A percentile compares a stretch with the other conserved stretches of the same genome.
Evolutionary conservation across 2,888 invertebrate species (phyloP).

Genomic region (Drosophila limbata): DNA sequence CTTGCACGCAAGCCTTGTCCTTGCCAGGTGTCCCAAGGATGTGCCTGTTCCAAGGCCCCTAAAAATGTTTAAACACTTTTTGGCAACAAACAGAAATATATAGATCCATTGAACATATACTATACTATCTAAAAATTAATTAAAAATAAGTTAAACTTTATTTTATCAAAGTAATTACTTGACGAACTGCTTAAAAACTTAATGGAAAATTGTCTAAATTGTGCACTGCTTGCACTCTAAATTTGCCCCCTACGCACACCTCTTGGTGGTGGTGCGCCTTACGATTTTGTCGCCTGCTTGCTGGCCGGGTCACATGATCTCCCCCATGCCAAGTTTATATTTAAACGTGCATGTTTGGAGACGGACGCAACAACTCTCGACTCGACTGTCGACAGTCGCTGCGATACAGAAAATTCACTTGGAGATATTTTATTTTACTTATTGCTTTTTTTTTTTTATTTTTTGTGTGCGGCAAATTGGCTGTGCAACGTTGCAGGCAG

Average conservation of each 20-base stretch:
- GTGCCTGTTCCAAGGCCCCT: neutral
- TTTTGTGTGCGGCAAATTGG: conserved; percentile 62
- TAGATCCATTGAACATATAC: too few relatives aligned
- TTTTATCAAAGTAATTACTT: neutral
- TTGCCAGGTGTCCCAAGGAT: conserved; percentile 63
- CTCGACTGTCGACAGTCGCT: conserved; percentile 29
- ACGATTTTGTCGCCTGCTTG: conserved; percentile 8
- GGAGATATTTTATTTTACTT: conserved; percentile 37
- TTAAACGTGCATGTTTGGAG: conserved; percentile 65
- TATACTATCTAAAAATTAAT: neutral
- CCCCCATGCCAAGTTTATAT: conserved; percentile 79
- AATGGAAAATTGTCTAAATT: conserved; percentile 8
- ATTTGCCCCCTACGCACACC: neutral
- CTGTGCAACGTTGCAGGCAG: conserved; percentile 57
- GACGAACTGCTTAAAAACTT: neutral
- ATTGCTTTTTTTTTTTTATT: conserved; percentile 14
- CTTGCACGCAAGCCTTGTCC: conserved; percentile 61
- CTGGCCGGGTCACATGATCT: conserved; percentile 68
- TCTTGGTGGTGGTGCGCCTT: neutral
- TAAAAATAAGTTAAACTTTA: neutral
- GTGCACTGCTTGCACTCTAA: conserved; percentile 16
- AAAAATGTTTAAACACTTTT: conserved; percentile 15
- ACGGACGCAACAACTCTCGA: conserved; percentile 47
- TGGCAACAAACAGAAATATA: too few relatives aligned
- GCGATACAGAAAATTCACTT: conserved; percentile 48